Evolutionary conservation across 2,888 invertebrate genomes (phyloP).

Genomic region (Amphipoea lucens): DNA sequence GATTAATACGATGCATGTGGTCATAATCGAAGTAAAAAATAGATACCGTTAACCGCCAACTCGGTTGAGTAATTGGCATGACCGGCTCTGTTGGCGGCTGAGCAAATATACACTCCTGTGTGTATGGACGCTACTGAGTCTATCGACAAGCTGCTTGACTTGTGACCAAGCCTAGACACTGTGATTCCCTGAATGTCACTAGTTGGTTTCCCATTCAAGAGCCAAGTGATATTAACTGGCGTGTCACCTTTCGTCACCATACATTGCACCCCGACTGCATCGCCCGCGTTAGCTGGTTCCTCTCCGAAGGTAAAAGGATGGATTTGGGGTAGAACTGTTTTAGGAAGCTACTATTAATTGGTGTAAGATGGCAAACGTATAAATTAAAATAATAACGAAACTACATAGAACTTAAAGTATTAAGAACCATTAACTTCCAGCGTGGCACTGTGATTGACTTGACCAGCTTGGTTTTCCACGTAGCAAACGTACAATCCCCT

Average conservation of each 20-base stretch:
- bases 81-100: constrained; percentile 92
- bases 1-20: constrained; percentile 52
- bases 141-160: constrained; percentile 93
- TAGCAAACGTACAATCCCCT: constrained; percentile 94
- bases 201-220: constrained; percentile 92
- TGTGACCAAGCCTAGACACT: constrained; percentile 91
- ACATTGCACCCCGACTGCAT: constrained; percentile 93
- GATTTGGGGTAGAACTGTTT: constrained; percentile 93
- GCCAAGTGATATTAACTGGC: constrained; percentile 94
- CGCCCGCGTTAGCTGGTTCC: constrained; percentile 94
- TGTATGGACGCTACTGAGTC: constrained; percentile 93
- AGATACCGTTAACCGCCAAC: constrained; percentile 93
- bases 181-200: constrained; percentile 89
- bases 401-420: constrained; percentile 66
- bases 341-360: constrained; percentile 61
- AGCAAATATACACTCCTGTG: constrained; percentile 94
- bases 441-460: constrained; percentile 92
- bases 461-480: constrained; percentile 93
- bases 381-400: constrained; percentile 62
- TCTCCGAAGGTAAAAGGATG: constrained; percentile 94
- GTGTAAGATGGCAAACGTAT: constrained; percentile 51
- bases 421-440: constrained; percentile 93
- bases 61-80: constrained; percentile 91
- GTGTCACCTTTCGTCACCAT: constrained; percentile 95
- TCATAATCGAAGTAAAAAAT: constrained; percentile 35